phyloP scores from a whole-genome alignment of 2,113 vertebrate genomes.

The Vimba vimba region DNA sequence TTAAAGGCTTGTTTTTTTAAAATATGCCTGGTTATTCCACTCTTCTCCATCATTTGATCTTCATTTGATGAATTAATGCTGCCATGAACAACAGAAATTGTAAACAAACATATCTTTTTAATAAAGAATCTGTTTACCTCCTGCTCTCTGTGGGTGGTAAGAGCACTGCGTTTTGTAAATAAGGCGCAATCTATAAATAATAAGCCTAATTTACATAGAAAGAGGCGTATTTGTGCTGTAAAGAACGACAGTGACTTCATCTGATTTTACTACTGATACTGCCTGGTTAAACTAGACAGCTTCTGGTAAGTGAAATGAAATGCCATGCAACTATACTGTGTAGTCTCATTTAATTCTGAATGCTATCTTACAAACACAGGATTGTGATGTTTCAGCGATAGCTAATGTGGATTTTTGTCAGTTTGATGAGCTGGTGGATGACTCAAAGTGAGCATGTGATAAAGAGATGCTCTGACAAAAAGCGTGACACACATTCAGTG shows the following conservation, averaged over 20 bases:
- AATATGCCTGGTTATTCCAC: conserved; percentile 3
- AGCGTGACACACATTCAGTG: conserved; percentile 35
- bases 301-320: not conserved
- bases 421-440: conserved; percentile 16
- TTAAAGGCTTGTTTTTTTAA: not conserved
- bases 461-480: conserved; percentile 44
- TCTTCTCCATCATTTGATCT: not conserved
- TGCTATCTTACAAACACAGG: conserved; percentile 24
- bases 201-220: conserved; percentile 6
- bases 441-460: conserved; percentile 44
- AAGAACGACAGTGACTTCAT: not conserved
- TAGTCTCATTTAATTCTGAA: conserved; percentile 9
- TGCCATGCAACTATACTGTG: not conserved
- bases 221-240: not conserved
- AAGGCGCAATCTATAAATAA: conserved; percentile 1
- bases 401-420: conserved; percentile 29
- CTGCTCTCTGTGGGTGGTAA: conserved; percentile 5
- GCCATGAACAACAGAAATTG: not conserved
- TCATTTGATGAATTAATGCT: not conserved
- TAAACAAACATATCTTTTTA: conserved; percentile 23
- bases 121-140: conserved; percentile 11
- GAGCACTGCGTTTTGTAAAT: not conserved
- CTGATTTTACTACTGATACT: not conserved
- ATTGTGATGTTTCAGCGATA: not conserved
- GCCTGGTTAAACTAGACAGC: not conserved